These are phyloP conservation scores for Lutjanus argentimaculatus DNA, from an alignment of 2,797 vertebrate genomes.

Conservation along the genomic window DNA sequence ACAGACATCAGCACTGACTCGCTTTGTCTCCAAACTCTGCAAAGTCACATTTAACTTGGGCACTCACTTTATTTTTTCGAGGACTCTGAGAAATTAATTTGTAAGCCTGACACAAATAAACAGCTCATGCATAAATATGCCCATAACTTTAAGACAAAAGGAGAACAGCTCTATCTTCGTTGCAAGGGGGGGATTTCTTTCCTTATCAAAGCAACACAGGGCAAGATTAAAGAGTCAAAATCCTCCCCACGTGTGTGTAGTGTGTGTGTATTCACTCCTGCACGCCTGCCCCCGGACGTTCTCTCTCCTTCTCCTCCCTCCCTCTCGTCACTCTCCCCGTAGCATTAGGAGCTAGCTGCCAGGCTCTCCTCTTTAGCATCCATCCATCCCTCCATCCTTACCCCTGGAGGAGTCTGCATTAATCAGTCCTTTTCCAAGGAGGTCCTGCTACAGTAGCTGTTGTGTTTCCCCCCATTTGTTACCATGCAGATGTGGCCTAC, in stretches of 20 bases:
- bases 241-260: conserved; percentile 75
- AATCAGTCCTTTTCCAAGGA: conserved; percentile 75
- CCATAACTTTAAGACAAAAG: conserved; percentile 83
- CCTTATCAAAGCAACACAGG: conserved; percentile 86
- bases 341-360: conserved; percentile 81
- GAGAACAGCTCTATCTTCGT: conserved; percentile 81
- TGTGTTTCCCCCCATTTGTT: conserved; percentile 73
- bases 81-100: conserved; percentile 77
- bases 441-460: conserved; percentile 68
- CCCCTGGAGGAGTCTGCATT: conserved; percentile 80
- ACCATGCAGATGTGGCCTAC: conserved; percentile 76
- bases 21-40: conserved; percentile 72
- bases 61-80: conserved; percentile 62
- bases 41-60: conserved; percentile 81
- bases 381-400: conserved; percentile 80
- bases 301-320: conserved; percentile 71
- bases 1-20: conserved; percentile 43
- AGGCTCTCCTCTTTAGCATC: conserved; percentile 82
- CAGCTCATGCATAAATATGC: conserved; percentile 81
- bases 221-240: conserved; percentile 86
- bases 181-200: conserved; percentile 79
- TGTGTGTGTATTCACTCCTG: conserved; percentile 69
- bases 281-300: conserved; percentile 81
- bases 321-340: conserved; percentile 76
- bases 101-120: conserved; percentile 82